Evolutionary conservation across 2,797 vertebrate species (phyloP).

Genomic region (Odontamblyopus rebecca): DNA sequence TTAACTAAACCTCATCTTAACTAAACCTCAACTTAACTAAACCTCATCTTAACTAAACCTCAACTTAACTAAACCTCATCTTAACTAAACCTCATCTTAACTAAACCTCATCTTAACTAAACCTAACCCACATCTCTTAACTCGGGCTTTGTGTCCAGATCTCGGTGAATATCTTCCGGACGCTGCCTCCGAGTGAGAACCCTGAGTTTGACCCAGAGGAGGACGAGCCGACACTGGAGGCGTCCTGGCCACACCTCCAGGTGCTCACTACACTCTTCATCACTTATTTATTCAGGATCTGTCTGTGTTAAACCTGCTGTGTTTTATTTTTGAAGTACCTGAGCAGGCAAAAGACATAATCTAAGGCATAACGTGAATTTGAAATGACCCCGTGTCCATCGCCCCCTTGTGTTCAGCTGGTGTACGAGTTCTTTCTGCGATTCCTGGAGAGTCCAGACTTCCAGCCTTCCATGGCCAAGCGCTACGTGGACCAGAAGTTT

Average conservation of each 20-base stretch:
- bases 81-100: background rate
- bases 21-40: too few species aligned
- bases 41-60: too few species aligned
- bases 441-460: conserved; percentile 94
- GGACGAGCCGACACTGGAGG: conserved; percentile 90
- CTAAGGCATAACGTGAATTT: background rate
- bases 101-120: too few species aligned
- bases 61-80: too few species aligned
- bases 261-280: conserved; percentile 51
- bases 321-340: too few species aligned
- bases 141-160: conserved; percentile 70
- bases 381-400: background rate
- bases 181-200: conserved; percentile 90
- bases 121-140: background rate
- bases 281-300: too few species aligned
- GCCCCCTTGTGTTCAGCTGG: conserved; percentile 71
- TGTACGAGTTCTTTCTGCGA: conserved; percentile 93
- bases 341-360: too few species aligned
- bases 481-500: conserved; percentile 94
- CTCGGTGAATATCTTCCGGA: conserved; percentile 93
- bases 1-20: too few species aligned
- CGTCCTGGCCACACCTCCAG: conserved; percentile 94
- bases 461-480: conserved; percentile 92
- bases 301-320: too few species aligned
- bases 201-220: conserved; percentile 94